Evolutionary conservation across 2,797 vertebrate genomes (phyloP).

Genomic region (Buceros bicornis): DNA sequence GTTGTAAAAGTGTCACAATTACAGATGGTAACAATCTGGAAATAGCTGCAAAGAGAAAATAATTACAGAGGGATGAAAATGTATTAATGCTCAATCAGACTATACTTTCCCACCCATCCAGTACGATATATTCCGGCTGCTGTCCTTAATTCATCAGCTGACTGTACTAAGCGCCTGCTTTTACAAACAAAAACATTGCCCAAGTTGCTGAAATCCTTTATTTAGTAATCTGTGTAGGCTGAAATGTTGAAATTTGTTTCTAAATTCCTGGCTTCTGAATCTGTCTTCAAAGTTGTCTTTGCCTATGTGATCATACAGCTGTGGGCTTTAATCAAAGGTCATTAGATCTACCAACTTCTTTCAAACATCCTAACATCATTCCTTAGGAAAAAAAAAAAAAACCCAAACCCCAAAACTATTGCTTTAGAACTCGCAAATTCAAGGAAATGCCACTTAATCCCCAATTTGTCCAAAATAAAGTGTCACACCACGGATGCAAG

Average conservation of each 20-base stretch:
- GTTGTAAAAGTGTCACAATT: constrained; percentile 76
- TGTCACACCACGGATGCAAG: neutral
- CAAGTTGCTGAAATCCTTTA: constrained; percentile 70
- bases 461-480: constrained; percentile 56
- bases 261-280: constrained; percentile 69
- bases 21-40: constrained; percentile 80
- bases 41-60: constrained; percentile 77
- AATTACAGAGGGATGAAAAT: constrained; percentile 74
- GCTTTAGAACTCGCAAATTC: constrained; percentile 52
- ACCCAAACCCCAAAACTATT: neutral
- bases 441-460: constrained; percentile 46
- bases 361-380: constrained; percentile 27
- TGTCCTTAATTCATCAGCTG: constrained; percentile 77
- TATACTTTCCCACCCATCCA: no score
- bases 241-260: constrained; percentile 66
- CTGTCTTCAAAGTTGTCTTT: constrained; percentile 63
- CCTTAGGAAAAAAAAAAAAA: constrained; percentile 71
- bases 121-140: constrained; percentile 66
- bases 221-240: constrained; percentile 64
- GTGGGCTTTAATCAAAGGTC: constrained; percentile 75
- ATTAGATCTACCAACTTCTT: constrained; percentile 35
- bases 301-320: constrained; percentile 71
- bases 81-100: constrained; percentile 57
- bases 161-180: constrained; percentile 67
- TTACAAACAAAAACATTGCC: constrained; percentile 68